Percentiles rank a stretch among this genome's conserved stretches.
These are phyloP conservation scores for Cerceris rybyensis DNA, from an alignment of 2,888 invertebrate genomes.

Conservation along the genomic window DNA sequence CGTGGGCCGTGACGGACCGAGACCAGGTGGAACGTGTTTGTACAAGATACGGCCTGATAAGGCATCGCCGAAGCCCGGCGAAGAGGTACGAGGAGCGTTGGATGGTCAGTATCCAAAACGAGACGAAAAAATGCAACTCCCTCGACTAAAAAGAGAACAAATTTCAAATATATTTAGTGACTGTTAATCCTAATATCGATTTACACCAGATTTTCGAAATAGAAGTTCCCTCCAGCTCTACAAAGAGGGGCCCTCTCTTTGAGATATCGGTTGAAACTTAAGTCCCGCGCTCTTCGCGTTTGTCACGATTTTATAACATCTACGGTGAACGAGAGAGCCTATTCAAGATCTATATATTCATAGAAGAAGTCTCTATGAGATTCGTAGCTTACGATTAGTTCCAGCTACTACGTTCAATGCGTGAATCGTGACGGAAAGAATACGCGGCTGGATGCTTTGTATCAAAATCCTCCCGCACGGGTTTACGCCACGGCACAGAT, in stretches of 20 bases:
- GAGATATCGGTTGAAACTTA: neutral
- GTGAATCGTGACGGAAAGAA: constrained; percentile 38
- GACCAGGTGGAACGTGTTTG: constrained; percentile 70
- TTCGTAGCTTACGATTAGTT: constrained; percentile 29
- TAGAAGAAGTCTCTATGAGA: constrained; percentile 14
- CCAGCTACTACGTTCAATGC: constrained; percentile 3
- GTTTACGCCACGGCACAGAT: neutral
- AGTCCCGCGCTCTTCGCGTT: constrained; percentile 10
- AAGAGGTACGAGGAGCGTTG: constrained; percentile 31
- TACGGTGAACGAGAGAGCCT: neutral
- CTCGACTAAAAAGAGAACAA: neutral
- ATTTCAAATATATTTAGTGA: neutral
- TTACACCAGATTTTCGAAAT: neutral
- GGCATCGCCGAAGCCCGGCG: constrained; percentile 50
- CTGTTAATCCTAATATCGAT: neutral
- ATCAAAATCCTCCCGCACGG: neutral
- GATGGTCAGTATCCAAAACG: constrained; percentile 54
- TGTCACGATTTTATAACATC: constrained; percentile 44
- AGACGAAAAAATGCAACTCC: constrained; percentile 7
- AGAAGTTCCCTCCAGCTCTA: neutral
- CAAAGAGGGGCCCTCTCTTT: neutral
- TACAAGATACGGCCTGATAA: constrained; percentile 68
- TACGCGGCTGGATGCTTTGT: constrained; percentile 4
- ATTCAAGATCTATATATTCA: constrained; percentile 23
- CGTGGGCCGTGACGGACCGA: constrained; percentile 61